Evolutionary conservation across 1,140 invertebrate species (phyloP).

Genomic region (Cotesia glomerata): DNA sequence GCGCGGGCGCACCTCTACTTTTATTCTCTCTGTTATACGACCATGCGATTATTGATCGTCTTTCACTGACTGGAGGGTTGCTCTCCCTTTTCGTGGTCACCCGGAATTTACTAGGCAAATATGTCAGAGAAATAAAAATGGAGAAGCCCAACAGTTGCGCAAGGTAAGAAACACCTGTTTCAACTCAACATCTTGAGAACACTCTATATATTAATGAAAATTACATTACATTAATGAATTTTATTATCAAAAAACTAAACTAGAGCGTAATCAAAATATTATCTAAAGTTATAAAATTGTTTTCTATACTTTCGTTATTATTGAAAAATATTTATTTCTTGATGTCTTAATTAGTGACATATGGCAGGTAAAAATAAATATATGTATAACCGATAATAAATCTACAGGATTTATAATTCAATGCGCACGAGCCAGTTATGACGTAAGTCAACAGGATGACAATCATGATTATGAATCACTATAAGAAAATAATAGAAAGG

Average conservation of each 20-base stretch:
- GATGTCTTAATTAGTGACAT: too few species aligned
- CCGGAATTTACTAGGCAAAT: not conserved
- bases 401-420: not conserved
- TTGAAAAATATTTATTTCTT: not conserved
- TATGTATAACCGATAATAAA: slow-evolving; percentile 3
- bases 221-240: not conserved
- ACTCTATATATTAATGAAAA: too few species aligned
- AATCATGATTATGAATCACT: slow-evolving; percentile 6
- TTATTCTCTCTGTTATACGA: not conserved
- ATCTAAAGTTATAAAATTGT: not conserved
- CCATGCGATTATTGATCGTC: slow-evolving; percentile 18
- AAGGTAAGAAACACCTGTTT: slow-evolving; percentile 8
- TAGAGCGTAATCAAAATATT: too few species aligned
- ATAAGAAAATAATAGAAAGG: not conserved
- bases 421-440: slow-evolving; percentile 6
- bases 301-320: not conserved
- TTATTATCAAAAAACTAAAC: not conserved
- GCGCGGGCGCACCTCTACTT: slow-evolving; percentile 3
- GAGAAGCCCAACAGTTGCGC: slow-evolving; percentile 3
- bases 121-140: not conserved
- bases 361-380: not conserved
- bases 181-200: not conserved
- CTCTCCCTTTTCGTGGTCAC: slow-evolving; percentile 16
- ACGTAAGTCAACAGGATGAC: slow-evolving; percentile 6
- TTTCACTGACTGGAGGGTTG: not conserved